These are phyloP conservation scores for Xylota segnis DNA, from an alignment of 2,888 invertebrate species.

Conservation along the genomic window DNA sequence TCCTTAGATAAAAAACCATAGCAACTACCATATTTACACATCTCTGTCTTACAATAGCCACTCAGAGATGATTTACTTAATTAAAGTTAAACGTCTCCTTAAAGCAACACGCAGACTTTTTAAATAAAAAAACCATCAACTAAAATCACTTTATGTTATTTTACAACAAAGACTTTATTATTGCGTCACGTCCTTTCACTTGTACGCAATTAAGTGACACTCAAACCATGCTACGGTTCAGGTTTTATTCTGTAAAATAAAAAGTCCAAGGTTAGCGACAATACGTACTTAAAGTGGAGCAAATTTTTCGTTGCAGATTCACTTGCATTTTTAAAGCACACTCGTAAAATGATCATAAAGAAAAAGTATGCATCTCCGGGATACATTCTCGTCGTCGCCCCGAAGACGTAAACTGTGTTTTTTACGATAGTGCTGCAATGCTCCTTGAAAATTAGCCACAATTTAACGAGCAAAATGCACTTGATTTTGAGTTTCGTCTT, in stretches of 20 bases:
- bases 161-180: slow-evolving; percentile 3
- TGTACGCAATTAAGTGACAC: slow-evolving; percentile 23
- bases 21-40: not conserved
- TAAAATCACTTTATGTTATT: not conserved
- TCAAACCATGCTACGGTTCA: not conserved
- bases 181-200: not conserved
- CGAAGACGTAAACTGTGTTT: slow-evolving; percentile 5
- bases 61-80: not conserved
- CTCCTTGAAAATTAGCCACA: slow-evolving; percentile 24
- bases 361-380: slow-evolving; percentile 6
- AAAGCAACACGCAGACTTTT: not conserved
- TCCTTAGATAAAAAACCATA: too few relatives aligned
- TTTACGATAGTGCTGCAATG: slow-evolving; percentile 12
- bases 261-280: slow-evolving; percentile 5
- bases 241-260: slow-evolving; percentile 20
- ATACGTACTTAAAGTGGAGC: not conserved
- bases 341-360: slow-evolving; percentile 13
- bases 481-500: not conserved
- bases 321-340: slow-evolving; percentile 20
- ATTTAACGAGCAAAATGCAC: slow-evolving; percentile 9
- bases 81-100: not conserved
- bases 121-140: not conserved
- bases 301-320: not conserved
- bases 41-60: not conserved
- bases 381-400: not conserved